Conservation (phyloP, 2,888 invertebrate genomes). For the Hirtodrosophila alboralis region DNA sequence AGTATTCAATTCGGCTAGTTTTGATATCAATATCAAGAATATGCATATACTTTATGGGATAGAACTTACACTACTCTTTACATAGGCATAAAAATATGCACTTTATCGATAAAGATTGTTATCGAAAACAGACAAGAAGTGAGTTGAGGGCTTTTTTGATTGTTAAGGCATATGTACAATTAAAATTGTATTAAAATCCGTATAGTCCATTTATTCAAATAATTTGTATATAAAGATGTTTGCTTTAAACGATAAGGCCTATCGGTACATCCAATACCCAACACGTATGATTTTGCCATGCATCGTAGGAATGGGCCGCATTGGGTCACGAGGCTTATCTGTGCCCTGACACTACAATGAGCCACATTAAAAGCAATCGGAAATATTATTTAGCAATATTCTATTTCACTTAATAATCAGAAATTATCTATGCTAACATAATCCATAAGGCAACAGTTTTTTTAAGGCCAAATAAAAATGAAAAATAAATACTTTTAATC, state of each 20-base stretch:
- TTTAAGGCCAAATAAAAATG: background rate
- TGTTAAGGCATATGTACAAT: too few species aligned
- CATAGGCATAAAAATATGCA: too few species aligned
- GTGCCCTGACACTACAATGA: conserved; percentile 17
- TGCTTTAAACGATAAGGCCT: conserved; percentile 26
- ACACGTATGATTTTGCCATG: conserved; percentile 31
- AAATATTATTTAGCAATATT: conserved; percentile 13
- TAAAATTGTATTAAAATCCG: too few species aligned
- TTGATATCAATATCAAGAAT: too few species aligned
- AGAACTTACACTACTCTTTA: too few species aligned
- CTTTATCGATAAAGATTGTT: too few species aligned
- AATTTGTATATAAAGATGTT: background rate
- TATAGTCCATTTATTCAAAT: background rate
- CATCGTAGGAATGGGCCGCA: conserved; percentile 13
- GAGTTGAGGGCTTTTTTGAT: too few species aligned
- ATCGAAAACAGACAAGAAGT: too few species aligned
- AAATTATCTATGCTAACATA: conserved; percentile 9
- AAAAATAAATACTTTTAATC: too few species aligned
- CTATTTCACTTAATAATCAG: conserved; percentile 26
- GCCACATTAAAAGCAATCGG: conserved; percentile 23
- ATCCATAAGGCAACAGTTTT: conserved; percentile 21
- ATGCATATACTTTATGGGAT: too few species aligned
- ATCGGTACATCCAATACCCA: conserved; percentile 25
- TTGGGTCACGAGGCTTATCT: conserved; percentile 29
- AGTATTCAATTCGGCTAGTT: too few species aligned